Evolutionary conservation across 2,888 invertebrate species (phyloP).

Genomic region (Liposcelis brunnea): DNA sequence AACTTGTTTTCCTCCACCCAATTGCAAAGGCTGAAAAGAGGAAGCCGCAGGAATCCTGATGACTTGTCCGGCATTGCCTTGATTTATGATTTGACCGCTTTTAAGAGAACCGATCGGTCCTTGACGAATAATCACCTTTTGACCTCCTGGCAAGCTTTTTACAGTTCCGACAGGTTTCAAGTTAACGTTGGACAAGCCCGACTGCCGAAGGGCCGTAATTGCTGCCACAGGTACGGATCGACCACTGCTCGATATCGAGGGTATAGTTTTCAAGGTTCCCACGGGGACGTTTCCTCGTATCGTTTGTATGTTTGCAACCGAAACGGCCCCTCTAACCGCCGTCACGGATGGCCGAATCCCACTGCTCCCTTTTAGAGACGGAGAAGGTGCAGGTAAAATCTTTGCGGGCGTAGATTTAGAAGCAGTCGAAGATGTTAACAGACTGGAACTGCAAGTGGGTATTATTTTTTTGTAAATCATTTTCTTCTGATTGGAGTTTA

Average conservation of each 20-base stretch:
- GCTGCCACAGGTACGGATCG: no score
- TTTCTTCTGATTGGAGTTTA: conserved; percentile 7
- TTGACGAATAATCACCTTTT: conserved; percentile 12
- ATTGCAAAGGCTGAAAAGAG: conserved; percentile 12
- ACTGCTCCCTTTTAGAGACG: conserved; percentile 8
- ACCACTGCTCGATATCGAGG: not conserved
- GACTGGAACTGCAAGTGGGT: conserved; percentile 2
- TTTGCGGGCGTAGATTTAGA: conserved; percentile 54
- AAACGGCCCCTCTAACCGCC: not conserved
- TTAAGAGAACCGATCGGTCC: not conserved
- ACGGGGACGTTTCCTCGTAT: not conserved
- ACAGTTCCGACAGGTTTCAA: conserved; percentile 13
- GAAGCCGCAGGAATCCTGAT: not conserved
- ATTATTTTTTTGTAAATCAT: conserved; percentile 9
- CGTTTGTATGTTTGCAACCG: not conserved
- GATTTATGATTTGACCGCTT: not conserved
- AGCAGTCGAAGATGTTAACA: conserved; percentile 28
- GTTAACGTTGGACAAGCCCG: not conserved
- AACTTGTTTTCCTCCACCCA: conserved; percentile 25
- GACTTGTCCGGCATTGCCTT: conserved; percentile 1
- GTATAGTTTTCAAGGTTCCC: not conserved
- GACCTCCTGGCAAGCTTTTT: conserved; percentile 12
- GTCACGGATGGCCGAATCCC: not conserved
- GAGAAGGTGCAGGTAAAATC: conserved; percentile 42
- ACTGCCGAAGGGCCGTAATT: not conserved